Percentiles rank a stretch among this genome's conserved stretches.
phyloP scores from a whole-genome alignment of 2,113 vertebrate species.

The Sphaerodactylus townsendi region DNA sequence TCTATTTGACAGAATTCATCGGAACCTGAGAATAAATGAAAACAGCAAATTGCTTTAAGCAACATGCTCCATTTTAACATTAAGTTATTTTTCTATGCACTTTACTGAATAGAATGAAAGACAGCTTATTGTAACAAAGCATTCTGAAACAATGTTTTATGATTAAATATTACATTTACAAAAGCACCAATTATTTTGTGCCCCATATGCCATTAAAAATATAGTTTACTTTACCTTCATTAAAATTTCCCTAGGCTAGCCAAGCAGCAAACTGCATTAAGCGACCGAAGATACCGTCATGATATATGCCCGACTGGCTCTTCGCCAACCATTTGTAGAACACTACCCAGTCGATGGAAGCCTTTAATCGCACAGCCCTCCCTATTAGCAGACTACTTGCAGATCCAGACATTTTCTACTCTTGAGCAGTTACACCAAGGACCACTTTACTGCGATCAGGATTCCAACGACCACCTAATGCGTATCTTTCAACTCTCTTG shows the following conservation, averaged over 20 bases:
- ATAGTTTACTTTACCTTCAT: constrained; percentile 87
- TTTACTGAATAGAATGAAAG: constrained; percentile 66
- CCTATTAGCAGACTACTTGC: constrained; percentile 83
- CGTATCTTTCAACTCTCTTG: constrained; percentile 82
- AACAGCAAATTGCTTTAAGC: constrained; percentile 76
- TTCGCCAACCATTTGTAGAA: constrained; percentile 86
- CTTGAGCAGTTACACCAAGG: constrained; percentile 89
- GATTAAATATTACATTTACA: constrained; percentile 71
- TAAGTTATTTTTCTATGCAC: constrained; percentile 30
- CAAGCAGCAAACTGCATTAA: constrained; percentile 85
- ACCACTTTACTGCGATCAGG: constrained; percentile 87
- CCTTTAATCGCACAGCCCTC: constrained; percentile 87
- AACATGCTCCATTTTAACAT: constrained; percentile 75
- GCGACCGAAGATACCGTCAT: constrained; percentile 86
- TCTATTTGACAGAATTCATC: constrained; percentile 70
- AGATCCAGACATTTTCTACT: constrained; percentile 96
- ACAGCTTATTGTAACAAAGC: constrained; percentile 61
- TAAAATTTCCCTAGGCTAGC: constrained; percentile 87
- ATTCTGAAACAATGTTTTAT: constrained; percentile 62
- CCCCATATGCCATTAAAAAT: constrained; percentile 85
- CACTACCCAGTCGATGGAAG: constrained; percentile 86
- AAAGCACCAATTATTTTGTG: constrained; percentile 81
- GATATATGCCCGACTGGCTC: constrained; percentile 89
- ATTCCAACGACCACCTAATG: constrained; percentile 87
- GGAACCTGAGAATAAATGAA: constrained; percentile 81